These are phyloP conservation scores for Eulemur albifrons DNA, from an alignment of 2,797 vertebrate species.

Conservation along the genomic window DNA sequence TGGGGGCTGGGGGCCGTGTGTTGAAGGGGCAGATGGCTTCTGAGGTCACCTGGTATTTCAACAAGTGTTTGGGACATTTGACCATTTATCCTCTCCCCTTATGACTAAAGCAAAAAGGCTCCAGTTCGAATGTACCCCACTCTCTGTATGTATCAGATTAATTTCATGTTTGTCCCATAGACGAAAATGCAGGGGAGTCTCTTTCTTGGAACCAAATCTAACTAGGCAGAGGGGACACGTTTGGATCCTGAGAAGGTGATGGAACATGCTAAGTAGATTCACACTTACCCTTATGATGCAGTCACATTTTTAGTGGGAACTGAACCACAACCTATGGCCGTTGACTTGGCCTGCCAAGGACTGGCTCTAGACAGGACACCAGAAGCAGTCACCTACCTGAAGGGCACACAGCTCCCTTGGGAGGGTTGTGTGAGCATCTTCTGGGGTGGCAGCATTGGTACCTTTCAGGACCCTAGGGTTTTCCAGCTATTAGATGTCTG, in stretches of 20 bases:
- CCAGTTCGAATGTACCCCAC: not conserved
- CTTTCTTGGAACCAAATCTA: not conserved
- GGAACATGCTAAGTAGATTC: not conserved
- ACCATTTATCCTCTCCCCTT: not conserved
- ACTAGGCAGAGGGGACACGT: not conserved
- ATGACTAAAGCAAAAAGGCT: not conserved
- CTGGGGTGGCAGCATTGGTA: not conserved
- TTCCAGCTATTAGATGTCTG: not conserved
- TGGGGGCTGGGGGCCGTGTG: not conserved
- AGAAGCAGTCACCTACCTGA: not conserved
- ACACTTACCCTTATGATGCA: not conserved
- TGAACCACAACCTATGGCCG: not conserved
- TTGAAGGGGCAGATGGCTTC: not conserved
- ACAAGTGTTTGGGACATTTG: not conserved
- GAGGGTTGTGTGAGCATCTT: not conserved
- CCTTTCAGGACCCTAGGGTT: not conserved
- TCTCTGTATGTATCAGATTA: not conserved
- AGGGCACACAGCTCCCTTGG: not conserved
- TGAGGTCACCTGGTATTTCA: not conserved
- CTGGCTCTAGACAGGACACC: not conserved
- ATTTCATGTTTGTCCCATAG: conserved; percentile 9
- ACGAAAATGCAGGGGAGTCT: not conserved
- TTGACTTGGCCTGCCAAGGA: not conserved
- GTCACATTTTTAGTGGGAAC: not conserved
- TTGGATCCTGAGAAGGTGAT: not conserved